Conservation (phyloP, 2,888 invertebrate species). For the Octodonta nipae region DNA sequence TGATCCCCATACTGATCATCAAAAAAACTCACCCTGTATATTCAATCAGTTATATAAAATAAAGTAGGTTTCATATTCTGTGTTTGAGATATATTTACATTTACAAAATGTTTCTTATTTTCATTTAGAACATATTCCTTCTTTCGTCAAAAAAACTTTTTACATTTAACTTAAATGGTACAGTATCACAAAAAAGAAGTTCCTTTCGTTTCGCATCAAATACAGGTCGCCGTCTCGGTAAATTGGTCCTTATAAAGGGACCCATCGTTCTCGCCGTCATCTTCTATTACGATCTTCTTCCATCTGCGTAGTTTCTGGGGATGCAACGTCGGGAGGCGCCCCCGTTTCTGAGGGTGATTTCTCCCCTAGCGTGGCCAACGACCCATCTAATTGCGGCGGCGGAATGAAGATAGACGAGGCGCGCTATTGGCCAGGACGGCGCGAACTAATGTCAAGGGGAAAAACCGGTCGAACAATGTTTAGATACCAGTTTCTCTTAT, state of each 20-base stretch:
- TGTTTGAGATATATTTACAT: too few relatives aligned
- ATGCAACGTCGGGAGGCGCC: background rate
- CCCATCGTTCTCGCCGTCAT: background rate
- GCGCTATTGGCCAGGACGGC: slow-evolving; percentile 46
- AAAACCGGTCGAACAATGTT: slow-evolving; percentile 2
- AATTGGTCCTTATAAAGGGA: slow-evolving; percentile 9
- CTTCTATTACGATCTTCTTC: background rate
- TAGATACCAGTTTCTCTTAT: too few relatives aligned
- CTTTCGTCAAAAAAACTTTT: too few relatives aligned
- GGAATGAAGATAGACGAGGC: slow-evolving; percentile 59
- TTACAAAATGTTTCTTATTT: too few relatives aligned
- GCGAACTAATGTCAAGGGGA: slow-evolving; percentile 14
- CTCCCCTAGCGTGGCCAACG: slow-evolving; percentile 48
- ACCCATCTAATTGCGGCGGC: slow-evolving; percentile 57
- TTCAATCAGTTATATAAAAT: too few relatives aligned
- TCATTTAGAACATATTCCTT: too few relatives aligned
- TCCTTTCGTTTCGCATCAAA: slow-evolving; percentile 8
- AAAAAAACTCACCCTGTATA: too few relatives aligned
- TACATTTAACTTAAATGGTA: too few relatives aligned
- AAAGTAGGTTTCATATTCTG: too few relatives aligned
- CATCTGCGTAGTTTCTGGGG: background rate
- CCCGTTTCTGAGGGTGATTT: background rate
- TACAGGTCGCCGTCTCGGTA: slow-evolving; percentile 7
- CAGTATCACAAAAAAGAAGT: too few relatives aligned
- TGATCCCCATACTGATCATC: too few relatives aligned